A percentile compares a stretch with the other conserved stretches of the same genome.
These are phyloP conservation scores for Chymomyza caudatula DNA, from an alignment of 2,888 invertebrate species.

Conservation along the genomic window DNA sequence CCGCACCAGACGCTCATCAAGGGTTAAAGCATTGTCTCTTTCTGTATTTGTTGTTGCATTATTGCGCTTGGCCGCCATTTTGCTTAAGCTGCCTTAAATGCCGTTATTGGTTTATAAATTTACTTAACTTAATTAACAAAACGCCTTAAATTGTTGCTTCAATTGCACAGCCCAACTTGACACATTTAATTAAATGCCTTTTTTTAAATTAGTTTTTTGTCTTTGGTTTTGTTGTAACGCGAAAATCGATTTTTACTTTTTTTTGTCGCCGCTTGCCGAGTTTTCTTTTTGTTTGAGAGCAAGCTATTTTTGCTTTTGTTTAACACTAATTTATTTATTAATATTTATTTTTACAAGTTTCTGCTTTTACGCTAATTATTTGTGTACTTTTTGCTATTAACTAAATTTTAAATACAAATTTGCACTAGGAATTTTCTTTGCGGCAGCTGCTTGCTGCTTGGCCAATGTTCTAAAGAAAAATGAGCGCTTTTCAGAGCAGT, in stretches of 20 bases:
- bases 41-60: constrained; percentile 44
- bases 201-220: not conserved
- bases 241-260: not conserved
- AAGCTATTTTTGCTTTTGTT: not conserved
- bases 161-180: not conserved
- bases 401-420: constrained; percentile 46
- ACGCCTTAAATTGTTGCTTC: not conserved
- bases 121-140: not conserved
- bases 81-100: constrained; percentile 1
- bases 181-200: not conserved
- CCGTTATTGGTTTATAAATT: not conserved
- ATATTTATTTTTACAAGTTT: constrained; percentile 7
- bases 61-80: constrained; percentile 50
- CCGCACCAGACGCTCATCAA: constrained; percentile 70
- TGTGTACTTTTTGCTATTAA: constrained; percentile 30
- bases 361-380: not conserved
- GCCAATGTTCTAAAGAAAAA: not conserved
- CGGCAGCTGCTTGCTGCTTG: constrained; percentile 30
- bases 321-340: constrained; percentile 6
- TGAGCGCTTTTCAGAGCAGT: not conserved
- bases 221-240: not conserved
- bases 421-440: constrained; percentile 33
- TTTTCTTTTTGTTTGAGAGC: not conserved
- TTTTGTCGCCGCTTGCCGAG: constrained; percentile 26
- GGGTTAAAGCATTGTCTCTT: constrained; percentile 41